Evolutionary conservation across 2,113 vertebrate genomes (phyloP), one percentile per base, ranked within the genome.

Genomic region (Mobula hypostoma): DNA sequence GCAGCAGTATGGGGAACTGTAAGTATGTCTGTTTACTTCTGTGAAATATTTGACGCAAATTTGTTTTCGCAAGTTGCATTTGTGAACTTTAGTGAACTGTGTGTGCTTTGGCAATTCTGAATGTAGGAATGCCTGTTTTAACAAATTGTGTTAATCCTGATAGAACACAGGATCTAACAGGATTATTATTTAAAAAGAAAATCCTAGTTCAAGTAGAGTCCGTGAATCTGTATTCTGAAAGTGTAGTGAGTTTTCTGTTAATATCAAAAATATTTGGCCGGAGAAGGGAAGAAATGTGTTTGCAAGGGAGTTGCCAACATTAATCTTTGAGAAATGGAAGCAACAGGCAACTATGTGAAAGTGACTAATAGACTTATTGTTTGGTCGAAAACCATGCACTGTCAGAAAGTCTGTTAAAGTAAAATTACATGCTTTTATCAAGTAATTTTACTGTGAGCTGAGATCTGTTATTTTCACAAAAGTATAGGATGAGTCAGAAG

Each of bases 1-100:
- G 83, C 90, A 85, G 91, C 94, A 94, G 94, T 94, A 6, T 95
- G 94, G 96, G 95, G 94, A 56, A 94, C 94, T 21, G 96, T 97
- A 95, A 97, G 95, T 77, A 5, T 90, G n/a, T 15, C 5, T 90
- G 15, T 29, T 90, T 90, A 32, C 8, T 66, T 88, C 27, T 66
- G 29, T 90, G 7, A 68, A 90, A 66, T 29, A 32, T 63, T 66
- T 27, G 14, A n/a, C 11, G 12, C 56, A 58, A 15, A 11, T 87
- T 61, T 61, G 56, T 61, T 58, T 61, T 61, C 58, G 66, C 14
- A 66, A 32, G 29, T 32, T 68, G 32, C 61, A 29, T 27, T 17
- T 14, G 11, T 87, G 83, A 29, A 61, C 24, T 15, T n/a, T 15
- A 56, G 48, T 48, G 27, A 21, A 82, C 19, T 14, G 7, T 21